Percentiles rank a stretch among this genome's conserved stretches.
phyloP scores from a whole-genome alignment of 2,113 vertebrate genomes.

The Chinchilla lanigera region DNA sequence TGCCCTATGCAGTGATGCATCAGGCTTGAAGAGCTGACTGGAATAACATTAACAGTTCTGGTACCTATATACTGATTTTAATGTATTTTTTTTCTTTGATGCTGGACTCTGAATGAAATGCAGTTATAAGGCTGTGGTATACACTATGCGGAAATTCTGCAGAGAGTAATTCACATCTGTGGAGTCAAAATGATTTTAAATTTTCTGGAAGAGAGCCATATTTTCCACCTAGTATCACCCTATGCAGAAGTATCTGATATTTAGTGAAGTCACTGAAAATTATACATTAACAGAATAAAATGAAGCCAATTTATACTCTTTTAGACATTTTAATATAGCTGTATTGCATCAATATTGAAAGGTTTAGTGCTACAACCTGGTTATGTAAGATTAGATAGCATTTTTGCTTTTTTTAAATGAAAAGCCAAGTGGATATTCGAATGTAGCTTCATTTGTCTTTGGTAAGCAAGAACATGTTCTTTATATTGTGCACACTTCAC shows the following conservation, averaged over 20 bases:
- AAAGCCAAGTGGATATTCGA: background rate
- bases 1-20: background rate
- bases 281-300: conserved; percentile 24
- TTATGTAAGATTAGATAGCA: conserved; percentile 24
- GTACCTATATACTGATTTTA: conserved; percentile 38
- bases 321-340: background rate
- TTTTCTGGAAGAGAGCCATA: conserved; percentile 26
- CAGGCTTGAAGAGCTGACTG: background rate
- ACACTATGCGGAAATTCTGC: background rate
- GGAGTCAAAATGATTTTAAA: conserved; percentile 37
- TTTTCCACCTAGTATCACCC: conserved; percentile 32
- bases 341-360: background rate
- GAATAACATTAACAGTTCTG: conserved; percentile 4
- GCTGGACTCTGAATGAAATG: background rate
- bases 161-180: conserved; percentile 23
- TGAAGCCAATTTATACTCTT: conserved; percentile 19
- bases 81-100: conserved; percentile 16
- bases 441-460: background rate
- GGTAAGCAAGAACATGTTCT: background rate
- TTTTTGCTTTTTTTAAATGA: conserved; percentile 25
- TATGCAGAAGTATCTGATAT: conserved; percentile 34
- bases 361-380: background rate
- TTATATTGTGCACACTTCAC: background rate
- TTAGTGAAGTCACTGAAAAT: conserved; percentile 45
- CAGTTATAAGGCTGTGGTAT: background rate